Evolutionary conservation across 2,888 invertebrate genomes (phyloP).

Genomic region (Lasioglossum lativentre): DNA sequence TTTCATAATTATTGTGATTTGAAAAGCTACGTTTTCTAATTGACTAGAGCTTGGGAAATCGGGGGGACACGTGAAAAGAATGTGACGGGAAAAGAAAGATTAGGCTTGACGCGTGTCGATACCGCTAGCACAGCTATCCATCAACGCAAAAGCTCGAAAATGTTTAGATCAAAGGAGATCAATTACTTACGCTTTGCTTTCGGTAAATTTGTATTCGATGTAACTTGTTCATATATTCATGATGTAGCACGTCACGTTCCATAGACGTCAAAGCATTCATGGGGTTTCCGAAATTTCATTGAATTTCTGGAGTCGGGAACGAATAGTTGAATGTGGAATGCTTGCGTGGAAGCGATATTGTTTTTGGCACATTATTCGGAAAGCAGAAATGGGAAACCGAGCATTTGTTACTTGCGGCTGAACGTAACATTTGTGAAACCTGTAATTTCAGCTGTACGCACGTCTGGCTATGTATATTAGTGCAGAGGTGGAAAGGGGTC

Average conservation of each 20-base stretch:
- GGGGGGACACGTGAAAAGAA: neutral
- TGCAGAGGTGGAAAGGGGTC: constrained; percentile 52
- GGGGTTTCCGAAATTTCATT: constrained; percentile 16
- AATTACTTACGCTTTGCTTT: constrained; percentile 37
- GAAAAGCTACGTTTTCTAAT: too few relatives aligned
- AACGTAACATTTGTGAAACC: constrained; percentile 67
- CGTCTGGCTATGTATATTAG: constrained; percentile 57
- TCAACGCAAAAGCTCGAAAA: constrained; percentile 30
- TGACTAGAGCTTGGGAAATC: neutral
- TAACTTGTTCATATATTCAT: neutral
- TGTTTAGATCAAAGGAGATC: constrained; percentile 13
- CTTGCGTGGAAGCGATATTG: constrained; percentile 5
- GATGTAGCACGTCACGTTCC: neutral
- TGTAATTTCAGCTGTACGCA: constrained; percentile 58
- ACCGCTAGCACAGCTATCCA: constrained; percentile 36
- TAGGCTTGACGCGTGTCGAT: constrained; percentile 37
- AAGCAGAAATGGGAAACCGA: constrained; percentile 32
- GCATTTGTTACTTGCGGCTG: constrained; percentile 67
- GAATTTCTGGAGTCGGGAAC: constrained; percentile 34
- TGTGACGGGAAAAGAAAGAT: constrained; percentile 11
- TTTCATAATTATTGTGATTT: too few relatives aligned
- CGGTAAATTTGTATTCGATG: constrained; percentile 21
- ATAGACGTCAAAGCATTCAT: constrained; percentile 13
- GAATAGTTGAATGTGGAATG: constrained; percentile 20
- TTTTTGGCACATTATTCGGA: constrained; percentile 38